phyloP scores from a whole-genome alignment of 2,113 vertebrate genomes.

The Salvelinus alpinus region DNA sequence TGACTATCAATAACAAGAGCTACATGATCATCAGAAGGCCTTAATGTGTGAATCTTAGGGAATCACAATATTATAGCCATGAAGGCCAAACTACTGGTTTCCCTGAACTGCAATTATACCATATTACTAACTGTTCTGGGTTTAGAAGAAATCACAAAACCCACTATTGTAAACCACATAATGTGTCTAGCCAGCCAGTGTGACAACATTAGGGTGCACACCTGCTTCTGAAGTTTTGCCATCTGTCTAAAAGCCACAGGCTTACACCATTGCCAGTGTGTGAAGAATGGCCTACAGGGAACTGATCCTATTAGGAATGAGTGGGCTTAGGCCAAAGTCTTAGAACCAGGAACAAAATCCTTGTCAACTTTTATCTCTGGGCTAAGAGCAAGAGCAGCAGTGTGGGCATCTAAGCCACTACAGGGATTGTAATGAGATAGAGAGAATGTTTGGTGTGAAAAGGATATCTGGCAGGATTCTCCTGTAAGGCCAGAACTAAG shows the following conservation, averaged over 20 bases:
- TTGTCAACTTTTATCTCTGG: slow-evolving; percentile 24
- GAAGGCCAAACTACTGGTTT: too few relatives aligned
- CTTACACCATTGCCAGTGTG: slow-evolving; percentile 16
- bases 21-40: not conserved
- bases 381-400: not conserved
- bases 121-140: too few relatives aligned
- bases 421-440: not conserved
- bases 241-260: slow-evolving; percentile 39
- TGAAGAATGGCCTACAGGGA: not conserved
- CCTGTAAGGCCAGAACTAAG: slow-evolving; percentile 83
- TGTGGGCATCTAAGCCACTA: not conserved
- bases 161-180: not conserved
- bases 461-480: slow-evolving; percentile 98
- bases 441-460: slow-evolving; percentile 40
- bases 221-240: slow-evolving; percentile 11
- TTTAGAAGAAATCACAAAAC: too few relatives aligned
- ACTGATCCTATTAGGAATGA: slow-evolving; percentile 54
- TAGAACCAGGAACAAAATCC: slow-evolving; percentile 25
- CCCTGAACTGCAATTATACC: too few relatives aligned
- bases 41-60: too few relatives aligned
- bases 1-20: not conserved
- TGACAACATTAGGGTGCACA: slow-evolving; percentile 41
- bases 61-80: too few relatives aligned
- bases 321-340: slow-evolving; percentile 40
- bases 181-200: slow-evolving; percentile 9